These are phyloP conservation scores for Mantis religiosa DNA, from an alignment of 2,888 invertebrate species.

Conservation along the genomic window DNA sequence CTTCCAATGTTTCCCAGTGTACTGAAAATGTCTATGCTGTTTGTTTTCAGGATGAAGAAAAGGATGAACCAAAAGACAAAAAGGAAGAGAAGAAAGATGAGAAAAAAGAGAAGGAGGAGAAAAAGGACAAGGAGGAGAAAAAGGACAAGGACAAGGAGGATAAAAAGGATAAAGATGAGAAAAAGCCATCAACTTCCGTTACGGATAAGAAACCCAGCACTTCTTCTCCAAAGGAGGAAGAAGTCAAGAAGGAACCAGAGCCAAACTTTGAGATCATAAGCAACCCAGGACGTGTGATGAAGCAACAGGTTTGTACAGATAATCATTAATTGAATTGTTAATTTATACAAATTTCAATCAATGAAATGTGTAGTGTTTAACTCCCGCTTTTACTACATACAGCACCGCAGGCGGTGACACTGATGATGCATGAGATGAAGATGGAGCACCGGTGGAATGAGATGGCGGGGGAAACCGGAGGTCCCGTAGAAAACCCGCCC, in stretches of 20 bases:
- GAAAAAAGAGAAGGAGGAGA: constrained; percentile 47
- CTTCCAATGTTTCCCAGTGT: not conserved
- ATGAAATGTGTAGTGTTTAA: too few relatives aligned
- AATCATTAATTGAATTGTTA: not conserved
- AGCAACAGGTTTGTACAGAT: constrained; percentile 64
- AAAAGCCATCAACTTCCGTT: constrained; percentile 45
- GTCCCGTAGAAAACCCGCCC: too few relatives aligned
- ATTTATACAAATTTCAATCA: not conserved
- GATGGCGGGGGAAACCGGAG: too few relatives aligned
- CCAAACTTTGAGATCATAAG: constrained; percentile 84
- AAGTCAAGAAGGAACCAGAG: constrained; percentile 75
- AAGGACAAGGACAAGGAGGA: constrained; percentile 46
- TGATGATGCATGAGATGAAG: too few relatives aligned
- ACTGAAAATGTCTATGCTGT: not conserved
- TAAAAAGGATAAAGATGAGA: constrained; percentile 42
- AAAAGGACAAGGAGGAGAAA: constrained; percentile 41
- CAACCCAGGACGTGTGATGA: constrained; percentile 93
- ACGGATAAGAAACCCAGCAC: constrained; percentile 31
- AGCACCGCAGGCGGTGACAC: too few relatives aligned
- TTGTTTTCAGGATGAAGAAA: constrained; percentile 45
- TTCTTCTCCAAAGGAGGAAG: constrained; percentile 43
- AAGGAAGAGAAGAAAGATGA: constrained; percentile 41
- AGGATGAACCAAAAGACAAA: constrained; percentile 51
- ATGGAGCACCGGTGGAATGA: too few relatives aligned
- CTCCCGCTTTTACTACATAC: too few relatives aligned